These are phyloP conservation scores for Rhegmatorhina hoffmannsi DNA, from an alignment of 2,113 vertebrate genomes.

Conservation along the genomic window DNA sequence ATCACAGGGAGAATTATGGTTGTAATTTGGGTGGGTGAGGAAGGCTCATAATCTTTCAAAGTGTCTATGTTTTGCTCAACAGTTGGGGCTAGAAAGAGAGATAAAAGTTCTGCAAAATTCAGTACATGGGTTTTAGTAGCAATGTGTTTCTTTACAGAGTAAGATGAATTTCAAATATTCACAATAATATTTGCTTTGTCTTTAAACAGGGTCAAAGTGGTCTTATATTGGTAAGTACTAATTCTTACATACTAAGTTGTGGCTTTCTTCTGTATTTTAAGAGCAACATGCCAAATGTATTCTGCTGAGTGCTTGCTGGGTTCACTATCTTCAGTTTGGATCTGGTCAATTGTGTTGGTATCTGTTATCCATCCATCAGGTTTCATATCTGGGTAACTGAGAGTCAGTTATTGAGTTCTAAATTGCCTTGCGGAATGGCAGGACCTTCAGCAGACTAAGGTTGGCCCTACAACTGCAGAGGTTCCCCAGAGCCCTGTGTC, in stretches of 20 bases:
- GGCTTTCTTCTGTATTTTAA: background rate
- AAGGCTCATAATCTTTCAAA: background rate
- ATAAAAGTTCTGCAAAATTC: background rate
- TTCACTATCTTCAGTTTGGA: background rate
- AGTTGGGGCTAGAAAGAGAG: background rate
- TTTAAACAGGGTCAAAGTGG: conserved; percentile 86
- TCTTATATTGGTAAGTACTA: conserved; percentile 86
- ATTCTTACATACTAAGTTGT: background rate
- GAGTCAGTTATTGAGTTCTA: background rate
- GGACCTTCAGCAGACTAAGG: background rate
- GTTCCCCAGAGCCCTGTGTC: background rate
- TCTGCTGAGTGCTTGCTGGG: background rate
- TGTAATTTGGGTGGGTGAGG: background rate
- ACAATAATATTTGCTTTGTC: conserved; percentile 25
- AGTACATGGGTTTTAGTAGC: background rate
- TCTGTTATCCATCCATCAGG: background rate
- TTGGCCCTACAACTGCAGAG: background rate
- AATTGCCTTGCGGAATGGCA: background rate
- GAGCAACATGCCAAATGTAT: background rate
- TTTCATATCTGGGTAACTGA: background rate
- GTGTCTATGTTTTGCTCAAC: background rate
- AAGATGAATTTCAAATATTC: background rate
- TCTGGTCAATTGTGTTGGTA: background rate
- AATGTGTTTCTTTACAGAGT: background rate
- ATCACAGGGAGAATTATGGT: background rate